A percentile compares a stretch with the other conserved stretches of the same genome.
Conservation (phyloP, 2,113 vertebrate species). For the Stegastes partitus region DNA sequence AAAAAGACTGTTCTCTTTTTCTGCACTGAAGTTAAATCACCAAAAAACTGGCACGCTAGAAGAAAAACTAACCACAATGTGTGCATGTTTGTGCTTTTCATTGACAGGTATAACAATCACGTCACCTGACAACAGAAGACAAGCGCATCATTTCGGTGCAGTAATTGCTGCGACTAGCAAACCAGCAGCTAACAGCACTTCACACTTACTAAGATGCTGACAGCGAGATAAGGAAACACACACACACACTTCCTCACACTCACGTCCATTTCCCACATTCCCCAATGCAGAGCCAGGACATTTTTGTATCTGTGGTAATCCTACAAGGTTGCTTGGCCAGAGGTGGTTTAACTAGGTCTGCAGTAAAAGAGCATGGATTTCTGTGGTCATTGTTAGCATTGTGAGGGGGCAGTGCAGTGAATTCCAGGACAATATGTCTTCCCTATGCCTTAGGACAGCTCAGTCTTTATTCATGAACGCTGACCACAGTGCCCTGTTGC, state of each 20-base stretch:
- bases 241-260: background rate
- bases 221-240: constrained; percentile 31
- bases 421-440: constrained; percentile 20
- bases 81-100: constrained; percentile 7
- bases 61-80: background rate
- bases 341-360: constrained; percentile 27
- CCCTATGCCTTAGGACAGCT: constrained; percentile 12
- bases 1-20: background rate
- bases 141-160: constrained; percentile 9
- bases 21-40: background rate
- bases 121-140: background rate
- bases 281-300: constrained; percentile 20
- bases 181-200: constrained; percentile 21
- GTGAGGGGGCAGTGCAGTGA: background rate
- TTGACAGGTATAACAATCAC: background rate
- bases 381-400: constrained; percentile 20
- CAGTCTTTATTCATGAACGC: constrained; percentile 45
- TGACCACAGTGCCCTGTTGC: constrained; percentile 15
- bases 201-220: constrained; percentile 24
- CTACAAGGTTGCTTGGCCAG: constrained; percentile 18
- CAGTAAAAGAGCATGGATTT: constrained; percentile 41
- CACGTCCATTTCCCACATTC: constrained; percentile 4
- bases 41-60: background rate
- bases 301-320: constrained; percentile 31
- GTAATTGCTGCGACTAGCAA: constrained; percentile 48